phyloP scores from a whole-genome alignment of 2,113 vertebrate species.

The Polyodon spathula region DNA sequence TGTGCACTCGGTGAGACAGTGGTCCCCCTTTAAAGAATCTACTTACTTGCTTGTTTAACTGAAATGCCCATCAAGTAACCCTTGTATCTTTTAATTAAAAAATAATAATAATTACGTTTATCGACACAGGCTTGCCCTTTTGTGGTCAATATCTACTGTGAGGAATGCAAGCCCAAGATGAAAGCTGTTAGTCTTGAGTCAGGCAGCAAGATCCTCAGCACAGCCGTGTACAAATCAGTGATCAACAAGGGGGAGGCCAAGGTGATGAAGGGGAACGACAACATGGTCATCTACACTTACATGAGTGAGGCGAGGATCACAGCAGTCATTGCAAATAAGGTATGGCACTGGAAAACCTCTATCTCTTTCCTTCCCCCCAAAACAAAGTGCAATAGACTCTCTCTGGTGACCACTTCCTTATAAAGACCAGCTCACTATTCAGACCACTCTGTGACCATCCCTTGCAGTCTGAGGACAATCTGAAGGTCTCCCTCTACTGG shows the following conservation, averaged over 20 bases:
- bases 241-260: constrained; percentile 54
- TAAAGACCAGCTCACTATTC: not conserved
- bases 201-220: constrained; percentile 63
- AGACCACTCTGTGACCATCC: no score
- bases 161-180: constrained; percentile 60
- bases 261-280: constrained; percentile 59
- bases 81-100: not conserved
- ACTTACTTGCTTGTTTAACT: no score
- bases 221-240: constrained; percentile 67
- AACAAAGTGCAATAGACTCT: not conserved
- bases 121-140: constrained; percentile 76
- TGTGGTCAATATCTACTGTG: constrained; percentile 62
- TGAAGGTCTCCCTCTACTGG: no score
- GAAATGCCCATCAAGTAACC: no score
- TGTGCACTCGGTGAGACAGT: no score
- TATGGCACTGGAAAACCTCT: constrained; percentile 28
- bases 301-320: constrained; percentile 64
- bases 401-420: not conserved
- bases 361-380: not conserved
- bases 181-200: constrained; percentile 60
- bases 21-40: no score
- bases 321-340: constrained; percentile 82
- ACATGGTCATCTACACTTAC: constrained; percentile 62
- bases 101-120: constrained; percentile 4
- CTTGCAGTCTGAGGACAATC: no score